A percentile compares a stretch with the other conserved stretches of the same genome.
Evolutionary conservation across 2,888 invertebrate genomes (phyloP).

Genomic region (Epirrhoe tristata): DNA sequence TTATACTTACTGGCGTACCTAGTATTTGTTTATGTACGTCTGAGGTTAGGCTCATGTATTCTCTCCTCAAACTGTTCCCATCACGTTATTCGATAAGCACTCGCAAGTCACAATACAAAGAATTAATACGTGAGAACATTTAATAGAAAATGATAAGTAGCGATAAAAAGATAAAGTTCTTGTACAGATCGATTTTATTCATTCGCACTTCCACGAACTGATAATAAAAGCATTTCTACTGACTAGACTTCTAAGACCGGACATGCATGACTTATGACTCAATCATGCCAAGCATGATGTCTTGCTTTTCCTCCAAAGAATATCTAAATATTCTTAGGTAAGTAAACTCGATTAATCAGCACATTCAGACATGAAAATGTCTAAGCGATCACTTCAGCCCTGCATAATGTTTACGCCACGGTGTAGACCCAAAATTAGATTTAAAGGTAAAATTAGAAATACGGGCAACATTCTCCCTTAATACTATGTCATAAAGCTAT

Average conservation of each 20-base stretch:
- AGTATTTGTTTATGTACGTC: background rate
- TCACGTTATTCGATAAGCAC: conserved; percentile 11
- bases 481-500: background rate
- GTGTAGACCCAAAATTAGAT: too few relatives aligned
- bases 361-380: too few relatives aligned
- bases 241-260: background rate
- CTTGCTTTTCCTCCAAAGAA: too few relatives aligned
- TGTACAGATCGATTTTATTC: background rate
- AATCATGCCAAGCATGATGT: too few relatives aligned
- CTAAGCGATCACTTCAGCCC: too few relatives aligned
- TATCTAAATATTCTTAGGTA: too few relatives aligned
- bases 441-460: too few relatives aligned
- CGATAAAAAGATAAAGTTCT: conserved; percentile 11
- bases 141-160: conserved; percentile 18
- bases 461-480: too few relatives aligned
- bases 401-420: too few relatives aligned
- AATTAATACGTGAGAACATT: background rate
- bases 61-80: conserved; percentile 12
- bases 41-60: conserved; percentile 15
- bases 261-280: too few relatives aligned
- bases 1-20: too few relatives aligned
- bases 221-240: background rate
- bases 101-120: background rate
- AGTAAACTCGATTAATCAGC: too few relatives aligned
- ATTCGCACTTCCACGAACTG: background rate